These are phyloP conservation scores for Myotis brandtii DNA, from an alignment of 2,113 vertebrate genomes.

Conservation along the genomic window DNA sequence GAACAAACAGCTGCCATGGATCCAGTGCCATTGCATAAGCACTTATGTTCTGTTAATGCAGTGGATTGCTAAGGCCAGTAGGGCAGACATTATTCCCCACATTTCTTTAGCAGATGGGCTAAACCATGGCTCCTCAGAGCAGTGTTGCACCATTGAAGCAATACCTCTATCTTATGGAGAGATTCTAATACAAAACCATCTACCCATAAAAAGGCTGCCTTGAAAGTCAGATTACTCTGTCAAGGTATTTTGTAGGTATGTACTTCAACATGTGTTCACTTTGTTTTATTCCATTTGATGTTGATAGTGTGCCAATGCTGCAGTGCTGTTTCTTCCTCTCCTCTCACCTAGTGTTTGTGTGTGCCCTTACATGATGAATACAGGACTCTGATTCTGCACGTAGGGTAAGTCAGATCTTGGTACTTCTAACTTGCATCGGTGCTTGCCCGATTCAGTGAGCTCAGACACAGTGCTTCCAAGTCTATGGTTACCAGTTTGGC, in stretches of 20 bases:
- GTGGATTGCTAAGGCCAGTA: slow-evolving; percentile 77
- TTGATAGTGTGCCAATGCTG: not conserved
- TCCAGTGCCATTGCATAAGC: slow-evolving; percentile 92
- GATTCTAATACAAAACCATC: not conserved
- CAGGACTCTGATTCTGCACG: not conserved
- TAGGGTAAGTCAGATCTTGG: not conserved
- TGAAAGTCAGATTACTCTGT: not conserved
- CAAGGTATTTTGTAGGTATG: not conserved
- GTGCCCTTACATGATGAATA: not conserved
- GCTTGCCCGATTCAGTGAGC: not conserved
- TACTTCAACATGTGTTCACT: not conserved
- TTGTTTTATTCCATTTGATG: not conserved
- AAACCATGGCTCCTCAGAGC: not conserved
- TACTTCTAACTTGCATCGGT: not conserved
- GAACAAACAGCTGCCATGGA: slow-evolving; percentile 99
- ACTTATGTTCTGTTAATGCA: slow-evolving; percentile 89
- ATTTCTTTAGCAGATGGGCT: slow-evolving; percentile 78
- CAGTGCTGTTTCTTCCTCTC: not conserved
- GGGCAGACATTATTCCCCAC: slow-evolving; percentile 78
- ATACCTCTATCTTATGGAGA: not conserved
- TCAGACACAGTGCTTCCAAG: not conserved
- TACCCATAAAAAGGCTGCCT: not conserved
- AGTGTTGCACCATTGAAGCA: not conserved
- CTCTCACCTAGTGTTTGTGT: not conserved
- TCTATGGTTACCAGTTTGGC: not conserved